These are phyloP conservation scores for Conistra vaccinii DNA, from an alignment of 2,888 invertebrate species.

Conservation along the genomic window DNA sequence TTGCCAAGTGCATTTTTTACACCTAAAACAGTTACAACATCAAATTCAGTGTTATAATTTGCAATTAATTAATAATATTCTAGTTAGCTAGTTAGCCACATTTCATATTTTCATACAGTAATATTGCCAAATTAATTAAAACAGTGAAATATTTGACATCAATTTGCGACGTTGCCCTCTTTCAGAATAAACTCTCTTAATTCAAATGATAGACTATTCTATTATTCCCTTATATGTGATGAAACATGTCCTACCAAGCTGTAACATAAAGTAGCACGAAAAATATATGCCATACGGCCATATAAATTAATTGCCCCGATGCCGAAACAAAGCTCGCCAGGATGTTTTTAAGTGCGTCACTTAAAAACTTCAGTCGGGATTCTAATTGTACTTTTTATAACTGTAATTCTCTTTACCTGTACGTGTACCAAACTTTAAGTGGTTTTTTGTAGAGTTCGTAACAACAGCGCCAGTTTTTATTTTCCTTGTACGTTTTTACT, in stretches of 20 bases:
- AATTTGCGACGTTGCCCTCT: no score
- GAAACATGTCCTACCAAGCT: background rate
- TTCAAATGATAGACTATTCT: background rate
- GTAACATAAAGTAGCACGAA: background rate
- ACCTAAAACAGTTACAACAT: no score
- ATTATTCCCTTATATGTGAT: background rate
- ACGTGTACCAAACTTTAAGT: slow-evolving; percentile 11
- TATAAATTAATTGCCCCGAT: background rate
- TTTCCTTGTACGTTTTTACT: background rate
- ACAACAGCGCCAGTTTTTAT: slow-evolving; percentile 1
- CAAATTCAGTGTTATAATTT: no score
- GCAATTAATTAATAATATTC: no score
- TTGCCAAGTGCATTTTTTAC: no score
- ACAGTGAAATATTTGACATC: no score
- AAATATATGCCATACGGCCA: background rate
- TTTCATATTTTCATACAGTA: no score
- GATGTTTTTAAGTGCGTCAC: background rate
- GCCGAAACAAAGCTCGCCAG: background rate
- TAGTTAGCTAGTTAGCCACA: no score
- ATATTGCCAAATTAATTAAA: no score
- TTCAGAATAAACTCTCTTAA: background rate
- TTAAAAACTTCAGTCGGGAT: slow-evolving; percentile 14
- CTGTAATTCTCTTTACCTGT: slow-evolving; percentile 16
- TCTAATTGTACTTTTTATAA: slow-evolving; percentile 17
- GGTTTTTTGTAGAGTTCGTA: slow-evolving; percentile 8